phyloP scores from a whole-genome alignment of 2,113 vertebrate genomes.

The Phrynosoma platyrhinos region DNA sequence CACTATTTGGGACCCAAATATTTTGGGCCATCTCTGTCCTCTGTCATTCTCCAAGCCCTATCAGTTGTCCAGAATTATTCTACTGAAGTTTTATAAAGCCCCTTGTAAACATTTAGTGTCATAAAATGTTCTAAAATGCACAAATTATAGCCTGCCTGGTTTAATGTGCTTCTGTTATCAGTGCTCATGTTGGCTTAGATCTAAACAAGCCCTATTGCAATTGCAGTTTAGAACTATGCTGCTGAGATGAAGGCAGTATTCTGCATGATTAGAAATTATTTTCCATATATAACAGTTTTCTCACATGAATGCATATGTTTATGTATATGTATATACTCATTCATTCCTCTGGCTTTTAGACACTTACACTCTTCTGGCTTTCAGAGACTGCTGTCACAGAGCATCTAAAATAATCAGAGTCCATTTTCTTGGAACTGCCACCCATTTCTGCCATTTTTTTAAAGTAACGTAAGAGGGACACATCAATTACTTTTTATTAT shows the following conservation, averaged over 20 bases:
- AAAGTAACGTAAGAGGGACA: background rate
- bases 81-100: background rate
- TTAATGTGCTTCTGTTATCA: accelerated
- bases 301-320: no score
- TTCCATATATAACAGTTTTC: no score
- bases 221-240: background rate
- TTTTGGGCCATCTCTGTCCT: background rate
- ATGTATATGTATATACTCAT: no score
- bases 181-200: background rate
- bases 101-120: accelerated
- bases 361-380: no score
- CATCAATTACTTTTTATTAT: constrained; percentile 25
- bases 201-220: accelerated
- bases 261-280: background rate
- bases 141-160: accelerated
- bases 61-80: background rate
- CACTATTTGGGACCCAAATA: background rate
- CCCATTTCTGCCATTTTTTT: background rate
- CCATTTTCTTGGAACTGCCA: background rate
- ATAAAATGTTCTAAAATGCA: background rate
- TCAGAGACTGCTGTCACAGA: background rate
- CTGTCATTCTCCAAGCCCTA: background rate
- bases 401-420: background rate
- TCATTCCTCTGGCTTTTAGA: no score
- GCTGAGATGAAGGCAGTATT: background rate